These are phyloP conservation scores for Hypercompe scribonia DNA, from an alignment of 2,888 invertebrate genomes.

Conservation along the genomic window DNA sequence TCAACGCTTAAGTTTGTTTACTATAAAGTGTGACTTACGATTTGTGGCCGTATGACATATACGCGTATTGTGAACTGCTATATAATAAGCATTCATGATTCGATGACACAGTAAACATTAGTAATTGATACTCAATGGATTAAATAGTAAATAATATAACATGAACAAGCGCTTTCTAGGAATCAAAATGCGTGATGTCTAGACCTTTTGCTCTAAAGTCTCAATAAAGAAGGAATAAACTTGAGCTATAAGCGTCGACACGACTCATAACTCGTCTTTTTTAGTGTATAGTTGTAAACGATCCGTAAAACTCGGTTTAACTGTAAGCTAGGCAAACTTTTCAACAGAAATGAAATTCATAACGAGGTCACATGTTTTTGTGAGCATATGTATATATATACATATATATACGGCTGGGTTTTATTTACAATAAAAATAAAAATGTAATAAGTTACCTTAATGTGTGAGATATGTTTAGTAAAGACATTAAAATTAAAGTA, in stretches of 20 bases:
- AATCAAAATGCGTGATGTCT: conserved; percentile 16
- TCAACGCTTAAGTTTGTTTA: conserved; percentile 19
- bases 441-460: not conserved
- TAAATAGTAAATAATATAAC: conserved; percentile 13
- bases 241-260: conserved; percentile 25
- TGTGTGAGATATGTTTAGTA: not conserved
- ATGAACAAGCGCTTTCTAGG: conserved; percentile 10
- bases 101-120: conserved; percentile 1
- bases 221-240: conserved; percentile 32
- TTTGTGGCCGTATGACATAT: conserved; percentile 17
- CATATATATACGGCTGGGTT: not conserved
- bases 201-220: conserved; percentile 14
- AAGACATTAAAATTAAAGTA: not conserved
- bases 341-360: not conserved
- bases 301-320: conserved; percentile 14
- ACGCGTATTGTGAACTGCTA: not conserved
- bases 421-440: not conserved
- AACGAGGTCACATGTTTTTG: not conserved
- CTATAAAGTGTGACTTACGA: conserved; percentile 21
- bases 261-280: conserved; percentile 30
- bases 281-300: conserved; percentile 37
- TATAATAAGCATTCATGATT: not conserved
- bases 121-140: conserved; percentile 22
- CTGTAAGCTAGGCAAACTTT: conserved; percentile 19
- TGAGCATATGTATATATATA: not conserved